These are phyloP conservation scores for Geococcyx californianus DNA, from an alignment of 2,113 vertebrate genomes.

Conservation along the genomic window DNA sequence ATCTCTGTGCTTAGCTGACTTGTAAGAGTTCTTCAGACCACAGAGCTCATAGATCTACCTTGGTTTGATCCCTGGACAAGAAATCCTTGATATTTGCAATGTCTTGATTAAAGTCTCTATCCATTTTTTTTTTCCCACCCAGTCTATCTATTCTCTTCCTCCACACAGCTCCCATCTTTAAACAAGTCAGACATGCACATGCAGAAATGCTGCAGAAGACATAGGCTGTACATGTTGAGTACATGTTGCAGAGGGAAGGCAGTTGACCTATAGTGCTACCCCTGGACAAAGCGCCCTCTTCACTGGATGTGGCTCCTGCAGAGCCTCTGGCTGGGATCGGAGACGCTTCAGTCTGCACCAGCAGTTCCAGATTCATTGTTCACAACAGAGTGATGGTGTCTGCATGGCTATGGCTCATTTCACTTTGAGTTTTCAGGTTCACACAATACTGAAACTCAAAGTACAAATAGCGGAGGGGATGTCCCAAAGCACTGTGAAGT, in stretches of 20 bases:
- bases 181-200: neutral
- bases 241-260: accelerated
- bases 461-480: conserved; percentile 24
- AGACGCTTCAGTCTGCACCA: neutral
- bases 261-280: neutral
- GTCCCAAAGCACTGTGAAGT: neutral
- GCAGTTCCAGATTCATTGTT: neutral
- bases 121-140: neutral
- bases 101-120: neutral
- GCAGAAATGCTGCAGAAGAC: accelerated
- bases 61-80: neutral
- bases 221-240: accelerated
- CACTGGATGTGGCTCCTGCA: neutral
- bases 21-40: neutral
- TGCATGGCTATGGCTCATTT: neutral
- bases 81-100: neutral
- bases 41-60: neutral
- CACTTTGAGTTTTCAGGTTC: conserved; percentile 37
- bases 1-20: neutral
- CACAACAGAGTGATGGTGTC: neutral
- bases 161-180: neutral
- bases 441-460: conserved; percentile 28
- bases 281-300: neutral
- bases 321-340: neutral
- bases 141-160: neutral